phyloP scores from a whole-genome alignment of 2,888 invertebrate species.

The Malachius bipustulatus region DNA sequence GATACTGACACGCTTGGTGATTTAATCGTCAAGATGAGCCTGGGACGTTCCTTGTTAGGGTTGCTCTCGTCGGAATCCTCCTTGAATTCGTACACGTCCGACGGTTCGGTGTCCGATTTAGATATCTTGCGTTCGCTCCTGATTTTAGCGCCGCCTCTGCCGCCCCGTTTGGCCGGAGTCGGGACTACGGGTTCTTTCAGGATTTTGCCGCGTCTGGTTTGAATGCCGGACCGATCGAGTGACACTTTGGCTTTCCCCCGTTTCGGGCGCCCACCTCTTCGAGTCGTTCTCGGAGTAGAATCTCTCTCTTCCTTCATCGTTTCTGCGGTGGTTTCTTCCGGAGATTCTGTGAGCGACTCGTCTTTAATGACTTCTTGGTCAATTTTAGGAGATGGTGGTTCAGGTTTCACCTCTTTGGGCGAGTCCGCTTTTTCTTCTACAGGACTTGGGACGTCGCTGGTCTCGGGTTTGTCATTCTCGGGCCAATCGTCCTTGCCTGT shows the following conservation, averaged over 20 bases:
- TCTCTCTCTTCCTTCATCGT: slow-evolving; percentile 12
- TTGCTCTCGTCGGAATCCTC: slow-evolving; percentile 74
- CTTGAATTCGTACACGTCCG: slow-evolving; percentile 82
- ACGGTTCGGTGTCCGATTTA: slow-evolving; percentile 44
- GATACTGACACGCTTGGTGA: slow-evolving; percentile 44
- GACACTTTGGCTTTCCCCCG: slow-evolving; percentile 33
- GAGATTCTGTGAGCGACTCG: slow-evolving; percentile 14
- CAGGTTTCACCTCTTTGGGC: slow-evolving; percentile 11
- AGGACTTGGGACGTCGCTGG: slow-evolving; percentile 12
- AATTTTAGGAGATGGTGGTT: slow-evolving; percentile 4
- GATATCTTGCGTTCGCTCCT: slow-evolving; percentile 44
- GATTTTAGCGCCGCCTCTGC: slow-evolving; percentile 42
- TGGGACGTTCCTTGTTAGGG: slow-evolving; percentile 55
- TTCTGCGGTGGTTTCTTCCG: slow-evolving; percentile 5
- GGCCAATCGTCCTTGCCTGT: slow-evolving; percentile 28
- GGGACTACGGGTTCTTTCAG: slow-evolving; percentile 23
- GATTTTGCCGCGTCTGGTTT: slow-evolving; percentile 40
- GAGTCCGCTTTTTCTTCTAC: slow-evolving; percentile 3
- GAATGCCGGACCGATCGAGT: slow-evolving; percentile 39
- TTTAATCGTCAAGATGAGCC: slow-evolving; percentile 72
- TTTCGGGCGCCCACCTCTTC: slow-evolving; percentile 12
- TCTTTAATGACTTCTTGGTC: slow-evolving; percentile 13
- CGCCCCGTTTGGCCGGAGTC: slow-evolving; percentile 32
- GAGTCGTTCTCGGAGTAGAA: slow-evolving; percentile 7
- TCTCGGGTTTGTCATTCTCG: slow-evolving; percentile 15